These are phyloP conservation scores for Imbricaverruca yamaguchii DNA, from an alignment of 2,888 invertebrate genomes.

Conservation along the genomic window DNA sequence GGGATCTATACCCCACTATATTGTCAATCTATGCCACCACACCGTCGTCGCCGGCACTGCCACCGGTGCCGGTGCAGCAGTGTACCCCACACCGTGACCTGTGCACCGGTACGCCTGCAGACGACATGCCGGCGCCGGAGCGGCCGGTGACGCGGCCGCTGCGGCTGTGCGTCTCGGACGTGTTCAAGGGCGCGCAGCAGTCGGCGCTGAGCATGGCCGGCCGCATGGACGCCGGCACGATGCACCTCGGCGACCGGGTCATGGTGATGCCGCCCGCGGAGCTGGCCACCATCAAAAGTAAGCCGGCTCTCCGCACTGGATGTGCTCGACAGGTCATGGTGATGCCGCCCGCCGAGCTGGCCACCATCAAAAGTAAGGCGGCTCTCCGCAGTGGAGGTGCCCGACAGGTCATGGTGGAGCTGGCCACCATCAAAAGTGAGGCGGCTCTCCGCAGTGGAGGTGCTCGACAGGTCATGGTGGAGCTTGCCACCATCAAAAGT, in stretches of 20 bases:
- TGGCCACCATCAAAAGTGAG: constrained; percentile 44
- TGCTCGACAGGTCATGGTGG: constrained; percentile 77
- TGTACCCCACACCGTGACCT: no score
- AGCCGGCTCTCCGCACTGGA: constrained; percentile 16
- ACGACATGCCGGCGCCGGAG: constrained; percentile 55
- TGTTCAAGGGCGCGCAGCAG: constrained; percentile 64
- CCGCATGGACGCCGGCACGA: constrained; percentile 82
- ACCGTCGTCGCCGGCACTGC: no score
- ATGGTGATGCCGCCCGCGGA: constrained; percentile 78
- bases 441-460: no score
- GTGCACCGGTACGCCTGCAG: not conserved
- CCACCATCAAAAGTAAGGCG: no score
- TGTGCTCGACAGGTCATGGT: constrained; percentile 52
- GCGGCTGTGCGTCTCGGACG: constrained; percentile 85
- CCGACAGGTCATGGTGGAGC: no score
- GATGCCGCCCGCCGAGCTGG: constrained; percentile 59
- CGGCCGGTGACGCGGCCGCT: constrained; percentile 81
- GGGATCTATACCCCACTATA: no score
- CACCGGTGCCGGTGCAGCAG: no score
- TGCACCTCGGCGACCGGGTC: constrained; percentile 78
- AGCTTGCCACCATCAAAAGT: constrained; percentile 73
- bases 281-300: constrained; percentile 69
- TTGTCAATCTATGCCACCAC: no score
- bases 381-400: constrained; percentile 83
- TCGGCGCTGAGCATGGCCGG: constrained; percentile 54